phyloP scores from a whole-genome alignment of 2,888 invertebrate species.

The Boloria euphrosyne region DNA sequence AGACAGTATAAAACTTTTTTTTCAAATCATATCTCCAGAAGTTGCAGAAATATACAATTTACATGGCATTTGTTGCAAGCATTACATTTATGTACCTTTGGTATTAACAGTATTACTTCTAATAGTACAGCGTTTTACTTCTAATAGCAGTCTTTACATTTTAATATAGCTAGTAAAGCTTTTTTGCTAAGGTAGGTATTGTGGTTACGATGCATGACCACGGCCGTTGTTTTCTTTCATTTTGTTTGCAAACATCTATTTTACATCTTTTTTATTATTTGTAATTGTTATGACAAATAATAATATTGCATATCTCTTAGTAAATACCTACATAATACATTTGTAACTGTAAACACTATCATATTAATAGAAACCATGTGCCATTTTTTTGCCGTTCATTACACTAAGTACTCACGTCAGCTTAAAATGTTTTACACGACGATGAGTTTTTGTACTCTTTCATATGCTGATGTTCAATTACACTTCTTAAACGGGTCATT shows the following conservation, averaged over 20 bases:
- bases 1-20: no score
- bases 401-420: conserved; percentile 31
- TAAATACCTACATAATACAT: neutral
- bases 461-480: conserved; percentile 29
- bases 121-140: no score
- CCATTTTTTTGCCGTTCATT: conserved; percentile 26
- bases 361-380: conserved; percentile 8
- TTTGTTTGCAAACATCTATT: neutral
- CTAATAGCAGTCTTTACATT: no score
- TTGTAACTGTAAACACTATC: conserved; percentile 1
- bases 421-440: conserved; percentile 30
- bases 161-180: neutral
- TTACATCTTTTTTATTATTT: neutral
- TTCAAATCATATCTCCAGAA: no score
- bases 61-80: no score
- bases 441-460: conserved; percentile 33
- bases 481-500: conserved; percentile 38
- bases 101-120: no score
- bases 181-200: neutral
- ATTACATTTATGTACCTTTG: no score
- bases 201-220: neutral
- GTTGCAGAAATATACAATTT: no score
- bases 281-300: no score
- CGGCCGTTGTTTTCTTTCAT: neutral
- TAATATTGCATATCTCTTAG: no score